Evolutionary conservation across 92 coral and sea anemone genomes (phyloP).

Genomic region (Phenganax stokvisi): DNA sequence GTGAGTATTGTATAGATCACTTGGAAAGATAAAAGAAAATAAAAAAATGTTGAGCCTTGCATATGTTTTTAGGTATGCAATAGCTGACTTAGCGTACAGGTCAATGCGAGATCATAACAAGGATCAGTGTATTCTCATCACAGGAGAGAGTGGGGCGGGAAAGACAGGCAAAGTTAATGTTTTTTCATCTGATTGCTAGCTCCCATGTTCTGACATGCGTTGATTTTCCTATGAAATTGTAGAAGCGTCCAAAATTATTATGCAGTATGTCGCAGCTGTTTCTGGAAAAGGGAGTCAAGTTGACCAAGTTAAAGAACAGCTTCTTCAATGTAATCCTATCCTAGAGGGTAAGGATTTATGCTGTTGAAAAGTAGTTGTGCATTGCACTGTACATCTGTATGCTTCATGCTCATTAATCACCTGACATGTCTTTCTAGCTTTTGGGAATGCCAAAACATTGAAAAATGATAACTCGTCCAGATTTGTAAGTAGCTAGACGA

Average conservation of each 20-base stretch:
- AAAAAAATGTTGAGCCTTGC: not conserved
- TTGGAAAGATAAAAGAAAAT: not conserved
- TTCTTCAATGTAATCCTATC: conserved; percentile 90
- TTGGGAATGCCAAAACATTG: conserved; percentile 97
- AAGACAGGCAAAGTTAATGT: conserved; percentile 67
- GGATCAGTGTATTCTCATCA: conserved; percentile 92
- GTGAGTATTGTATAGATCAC: conserved; percentile 53
- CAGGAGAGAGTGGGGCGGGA: conserved; percentile 99
- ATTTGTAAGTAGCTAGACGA: conserved; percentile 62
- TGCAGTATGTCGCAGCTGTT: conserved; percentile 99
- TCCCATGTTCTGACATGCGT: not conserved
- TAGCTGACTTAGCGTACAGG: conserved; percentile 94
- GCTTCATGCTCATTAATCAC: not conserved
- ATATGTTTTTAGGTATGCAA: conserved; percentile 67
- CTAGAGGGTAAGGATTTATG: conserved; percentile 62
- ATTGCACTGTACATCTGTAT: not conserved
- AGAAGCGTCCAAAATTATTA: conserved; percentile 98
- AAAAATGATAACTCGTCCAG: conserved; percentile 94
- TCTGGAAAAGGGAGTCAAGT: conserved; percentile 96
- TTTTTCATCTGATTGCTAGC: not conserved
- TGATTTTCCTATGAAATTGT: conserved; percentile 23
- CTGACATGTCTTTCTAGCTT: conserved; percentile 54
- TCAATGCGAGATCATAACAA: conserved; percentile 97
- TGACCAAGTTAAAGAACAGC: conserved; percentile 93
- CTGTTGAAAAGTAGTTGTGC: not conserved